A percentile compares a stretch with the other conserved stretches of the same genome.
Conservation (phyloP, 2,888 invertebrate genomes). For the Panopea generosa region DNA sequence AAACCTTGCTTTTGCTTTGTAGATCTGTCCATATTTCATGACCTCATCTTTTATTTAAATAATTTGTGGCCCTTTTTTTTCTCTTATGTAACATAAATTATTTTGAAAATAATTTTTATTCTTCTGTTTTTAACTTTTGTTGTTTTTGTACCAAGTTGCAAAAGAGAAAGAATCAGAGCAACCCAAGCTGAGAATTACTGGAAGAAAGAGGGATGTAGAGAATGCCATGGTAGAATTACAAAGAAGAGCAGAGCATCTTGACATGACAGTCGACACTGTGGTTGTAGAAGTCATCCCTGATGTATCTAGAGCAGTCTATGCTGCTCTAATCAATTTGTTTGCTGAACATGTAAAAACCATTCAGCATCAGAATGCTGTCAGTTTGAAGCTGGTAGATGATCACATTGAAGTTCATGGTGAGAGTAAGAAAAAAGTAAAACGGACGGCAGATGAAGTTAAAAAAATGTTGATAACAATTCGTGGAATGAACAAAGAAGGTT, state of each 20-base stretch:
- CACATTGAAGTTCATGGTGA: slow-evolving; percentile 1
- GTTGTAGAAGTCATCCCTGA: background rate
- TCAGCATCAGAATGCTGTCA: background rate
- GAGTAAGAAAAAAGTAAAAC: background rate
- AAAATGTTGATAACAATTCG: background rate
- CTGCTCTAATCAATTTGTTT: background rate
- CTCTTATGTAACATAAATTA: too few species aligned
- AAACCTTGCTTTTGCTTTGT: too few species aligned
- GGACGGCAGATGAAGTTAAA: slow-evolving; percentile 1
- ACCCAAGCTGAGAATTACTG: slow-evolving; percentile 5
- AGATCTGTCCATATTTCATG: too few species aligned
- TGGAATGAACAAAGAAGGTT: background rate
- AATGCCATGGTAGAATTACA: background rate
- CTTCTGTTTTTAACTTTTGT: too few species aligned
- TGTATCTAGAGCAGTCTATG: background rate
- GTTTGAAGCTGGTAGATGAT: background rate
- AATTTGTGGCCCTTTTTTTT: too few species aligned
- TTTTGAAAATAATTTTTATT: too few species aligned
- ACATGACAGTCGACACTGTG: too few species aligned
- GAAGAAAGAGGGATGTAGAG: background rate
- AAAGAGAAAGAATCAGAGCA: too few species aligned
- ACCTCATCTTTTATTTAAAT: too few species aligned
- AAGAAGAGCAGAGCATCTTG: background rate
- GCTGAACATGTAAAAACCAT: slow-evolving; percentile 1
- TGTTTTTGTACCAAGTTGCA: too few species aligned